Base-by-base conservation (phyloP, 2,888 invertebrate species). In the Caenorhabditis macrosperma region DNA sequence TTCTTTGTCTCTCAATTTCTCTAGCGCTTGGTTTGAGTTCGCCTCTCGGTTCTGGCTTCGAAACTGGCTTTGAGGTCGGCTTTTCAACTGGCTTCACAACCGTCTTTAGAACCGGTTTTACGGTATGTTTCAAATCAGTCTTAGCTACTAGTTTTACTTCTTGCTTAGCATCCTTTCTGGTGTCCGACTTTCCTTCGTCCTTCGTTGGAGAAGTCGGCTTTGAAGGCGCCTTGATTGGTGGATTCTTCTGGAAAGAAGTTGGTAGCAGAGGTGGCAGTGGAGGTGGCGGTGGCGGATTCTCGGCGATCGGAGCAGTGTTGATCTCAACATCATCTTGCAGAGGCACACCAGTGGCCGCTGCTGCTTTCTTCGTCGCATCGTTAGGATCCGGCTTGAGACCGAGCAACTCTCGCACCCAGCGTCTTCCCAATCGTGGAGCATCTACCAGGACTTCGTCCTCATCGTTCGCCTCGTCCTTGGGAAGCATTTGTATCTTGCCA, bases 391-490 rank as follows among this genome's bases (percentile, higher is more conserved):
- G 50, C 5, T 33, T 24, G 15, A 64, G 22, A 7, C 72, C 72
- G 20, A 72, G 35, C 7, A 72, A 28, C 22, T 46, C 48, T 26
- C 63, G 30, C 5, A 72, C 26, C n/a, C 46, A 17, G 1, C 22
- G 48, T 22, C 24, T 55, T 12, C 52, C 60, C 0, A 17, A 10
- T 26, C 33, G 60, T 54, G 67, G 66, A 20, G 64, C 66, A 59
- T 74, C 50, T 1, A 52, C 15, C 5, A 66, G 5, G 22, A 67
- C 50, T 17, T 68, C 55, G 20, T 57, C 44, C 9, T 64, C 55
- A 7, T 72, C 72, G 26, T 72, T 63, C 2, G 57, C 72, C 22
- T 63, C 64, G 7, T 72, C 72, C 24, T 72, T 72, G 22, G 72
- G 72, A 3, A 72, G 24, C 17, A 72, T 26, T 35, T 72, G 63